These are phyloP conservation scores for Pterostichus madidus DNA, from an alignment of 2,888 invertebrate genomes.

Conservation along the genomic window DNA sequence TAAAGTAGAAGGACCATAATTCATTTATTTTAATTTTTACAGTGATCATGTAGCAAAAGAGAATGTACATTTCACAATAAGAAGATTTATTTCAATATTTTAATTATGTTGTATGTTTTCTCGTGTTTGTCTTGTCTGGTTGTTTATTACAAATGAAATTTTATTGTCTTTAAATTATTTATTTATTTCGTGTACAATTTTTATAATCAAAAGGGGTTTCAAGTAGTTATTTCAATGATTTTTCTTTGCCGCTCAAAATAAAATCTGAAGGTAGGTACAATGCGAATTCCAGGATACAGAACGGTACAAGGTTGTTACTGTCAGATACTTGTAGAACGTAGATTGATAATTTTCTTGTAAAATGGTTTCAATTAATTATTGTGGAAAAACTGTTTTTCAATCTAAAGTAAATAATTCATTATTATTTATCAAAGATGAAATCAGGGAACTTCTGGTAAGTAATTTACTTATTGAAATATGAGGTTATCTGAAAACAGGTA, in stretches of 20 bases:
- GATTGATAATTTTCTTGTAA: background rate
- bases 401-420: background rate
- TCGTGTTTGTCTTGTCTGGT: conserved; percentile 41
- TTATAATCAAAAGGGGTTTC: background rate
- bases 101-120: conserved; percentile 46
- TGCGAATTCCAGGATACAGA: too few species aligned
- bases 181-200: conserved; percentile 43
- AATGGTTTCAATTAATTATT: conserved; percentile 42
- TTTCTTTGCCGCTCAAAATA: too few species aligned
- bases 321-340: conserved; percentile 3
- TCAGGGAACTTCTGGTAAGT: conserved; percentile 46
- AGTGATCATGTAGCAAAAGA: conserved; percentile 57
- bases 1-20: conserved; percentile 55
- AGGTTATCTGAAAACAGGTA: conserved; percentile 13
- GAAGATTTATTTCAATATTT: conserved; percentile 53
- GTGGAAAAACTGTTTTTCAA: conserved; percentile 19
- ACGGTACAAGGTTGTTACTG: background rate
- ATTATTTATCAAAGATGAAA: conserved; percentile 32
- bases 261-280: too few species aligned
- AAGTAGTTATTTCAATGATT: too few species aligned
- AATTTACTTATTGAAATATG: background rate
- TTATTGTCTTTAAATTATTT: conserved; percentile 23
- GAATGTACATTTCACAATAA: conserved; percentile 55
- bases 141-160: conserved; percentile 45
- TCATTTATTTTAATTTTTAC: conserved; percentile 47